phyloP scores from a whole-genome alignment of 1,140 invertebrate species.

The Caerostris extrusa region DNA sequence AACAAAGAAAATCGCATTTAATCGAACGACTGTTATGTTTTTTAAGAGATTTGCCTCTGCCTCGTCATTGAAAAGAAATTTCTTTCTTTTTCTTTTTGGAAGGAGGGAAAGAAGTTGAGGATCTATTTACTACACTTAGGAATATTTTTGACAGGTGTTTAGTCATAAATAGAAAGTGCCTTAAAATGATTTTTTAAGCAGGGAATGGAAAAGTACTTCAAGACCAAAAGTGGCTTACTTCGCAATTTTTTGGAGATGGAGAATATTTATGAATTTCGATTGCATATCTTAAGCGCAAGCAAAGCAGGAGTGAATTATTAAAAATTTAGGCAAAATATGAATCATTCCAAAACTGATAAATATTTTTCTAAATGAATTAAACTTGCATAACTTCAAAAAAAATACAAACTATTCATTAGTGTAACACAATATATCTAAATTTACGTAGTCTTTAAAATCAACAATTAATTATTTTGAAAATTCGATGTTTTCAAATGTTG shows the following conservation, averaged over 20 bases:
- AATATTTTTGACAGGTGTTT: conserved; percentile 36
- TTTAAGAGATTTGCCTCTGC: conserved; percentile 67
- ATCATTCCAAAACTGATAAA: no score
- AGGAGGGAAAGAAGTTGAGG: background rate
- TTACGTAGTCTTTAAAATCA: no score
- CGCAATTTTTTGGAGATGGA: background rate
- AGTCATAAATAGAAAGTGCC: conserved; percentile 49
- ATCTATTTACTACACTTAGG: background rate
- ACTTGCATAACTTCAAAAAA: no score
- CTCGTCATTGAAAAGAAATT: conserved; percentile 24
- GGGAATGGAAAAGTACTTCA: conserved; percentile 43
- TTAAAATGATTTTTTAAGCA: conserved; percentile 38
- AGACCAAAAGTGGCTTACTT: conserved; percentile 1
- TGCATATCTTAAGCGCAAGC: no score
- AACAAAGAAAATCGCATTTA: conserved; percentile 73
- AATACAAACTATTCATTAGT: no score
- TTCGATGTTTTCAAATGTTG: no score
- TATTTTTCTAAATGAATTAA: no score
- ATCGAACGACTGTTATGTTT: conserved; percentile 62
- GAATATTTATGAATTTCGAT: no score
- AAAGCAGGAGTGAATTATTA: no score
- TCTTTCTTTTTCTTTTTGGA: background rate
- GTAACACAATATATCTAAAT: no score
- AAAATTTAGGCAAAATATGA: no score
- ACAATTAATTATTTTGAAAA: no score